Evolutionary conservation across 2,888 invertebrate genomes (phyloP).

Genomic region (Ochlodes sylvanus): DNA sequence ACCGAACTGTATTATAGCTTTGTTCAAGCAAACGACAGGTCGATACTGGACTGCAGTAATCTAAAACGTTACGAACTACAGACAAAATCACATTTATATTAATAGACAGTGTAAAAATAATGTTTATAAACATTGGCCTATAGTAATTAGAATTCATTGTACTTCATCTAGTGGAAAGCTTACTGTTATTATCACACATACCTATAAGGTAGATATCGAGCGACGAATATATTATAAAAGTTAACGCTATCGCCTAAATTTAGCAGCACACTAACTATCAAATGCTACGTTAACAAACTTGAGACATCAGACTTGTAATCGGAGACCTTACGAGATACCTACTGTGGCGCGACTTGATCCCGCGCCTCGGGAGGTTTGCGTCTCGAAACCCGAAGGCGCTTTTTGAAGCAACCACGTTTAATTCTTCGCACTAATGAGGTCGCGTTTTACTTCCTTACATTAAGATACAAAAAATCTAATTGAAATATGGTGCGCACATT

Average conservation of each 20-base stretch:
- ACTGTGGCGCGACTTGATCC: conserved; percentile 50
- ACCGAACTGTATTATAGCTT: conserved; percentile 23
- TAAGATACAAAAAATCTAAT: conserved; percentile 38
- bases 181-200: conserved; percentile 83
- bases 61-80: conserved; percentile 71
- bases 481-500: conserved; percentile 43
- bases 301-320: conserved; percentile 56
- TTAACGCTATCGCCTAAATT: conserved; percentile 64
- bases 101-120: conserved; percentile 84
- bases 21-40: conserved; percentile 35
- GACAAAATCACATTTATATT: conserved; percentile 78
- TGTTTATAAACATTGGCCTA: conserved; percentile 82
- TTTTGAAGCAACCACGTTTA: conserved; percentile 30
- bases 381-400: conserved; percentile 40
- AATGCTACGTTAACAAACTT: conserved; percentile 48
- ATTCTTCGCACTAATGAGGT: conserved; percentile 28
- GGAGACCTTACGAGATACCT: conserved; percentile 47
- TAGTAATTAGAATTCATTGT: conserved; percentile 79
- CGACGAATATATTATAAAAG: conserved; percentile 73
- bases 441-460: conserved; percentile 28
- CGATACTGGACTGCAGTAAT: conserved; percentile 68
- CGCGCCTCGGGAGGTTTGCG: conserved; percentile 37
- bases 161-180: conserved; percentile 82
- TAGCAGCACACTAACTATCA: conserved; percentile 52
- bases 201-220: conserved; percentile 75